Evolutionary conservation across 2,888 invertebrate genomes (phyloP), one percentile per base, ranked within the genome.

Genomic region (Resseliella maxima): DNA sequence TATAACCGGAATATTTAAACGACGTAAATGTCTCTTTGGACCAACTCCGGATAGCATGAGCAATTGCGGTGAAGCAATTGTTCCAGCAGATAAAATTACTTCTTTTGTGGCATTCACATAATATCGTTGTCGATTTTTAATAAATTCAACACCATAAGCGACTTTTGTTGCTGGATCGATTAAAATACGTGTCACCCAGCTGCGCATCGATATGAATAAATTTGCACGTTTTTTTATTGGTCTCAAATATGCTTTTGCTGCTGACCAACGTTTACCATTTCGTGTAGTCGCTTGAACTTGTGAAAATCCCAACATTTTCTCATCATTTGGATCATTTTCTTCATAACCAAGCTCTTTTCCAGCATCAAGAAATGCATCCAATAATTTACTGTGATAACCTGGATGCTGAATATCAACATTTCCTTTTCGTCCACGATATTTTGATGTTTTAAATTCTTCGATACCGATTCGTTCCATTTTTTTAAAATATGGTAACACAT

Each of bases 1-100:
- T 50, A 95, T 89, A 0, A 94, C 92, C 0, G 92, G 90, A 86
- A 97, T 95, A 2, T 92, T 92, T 10, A 94, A 89, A 46, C 93
- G 91, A 31, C 90, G 89, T 6, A 96, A 90, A 89, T 95, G 94
- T 0, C 93, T 91, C 45, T 89, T 90, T 0, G 96, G 95, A 0
- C 96, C 96, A 41, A 97, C 92, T 18, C 97, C 97, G 0, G 97
- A 97, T 21, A 97, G 90, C 96, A 97, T 95, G 85, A 98, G 90
- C 3, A 98, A 90, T 89, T 97, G 97, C 0, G 98, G 96, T 0
- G 96, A 95, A 88, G 96, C 96, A 41, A 98, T 94, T 0, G 95
- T 92, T 2, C 98, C 97, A 0, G 96, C 96, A 10, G 95, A 94
- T 41, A 97, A 90, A 86, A 97, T 93, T 0, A 97, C 93, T 91